These are phyloP conservation scores for Ptychadena robeensis DNA, from an alignment of 2,797 vertebrate genomes.

Conservation along the genomic window DNA sequence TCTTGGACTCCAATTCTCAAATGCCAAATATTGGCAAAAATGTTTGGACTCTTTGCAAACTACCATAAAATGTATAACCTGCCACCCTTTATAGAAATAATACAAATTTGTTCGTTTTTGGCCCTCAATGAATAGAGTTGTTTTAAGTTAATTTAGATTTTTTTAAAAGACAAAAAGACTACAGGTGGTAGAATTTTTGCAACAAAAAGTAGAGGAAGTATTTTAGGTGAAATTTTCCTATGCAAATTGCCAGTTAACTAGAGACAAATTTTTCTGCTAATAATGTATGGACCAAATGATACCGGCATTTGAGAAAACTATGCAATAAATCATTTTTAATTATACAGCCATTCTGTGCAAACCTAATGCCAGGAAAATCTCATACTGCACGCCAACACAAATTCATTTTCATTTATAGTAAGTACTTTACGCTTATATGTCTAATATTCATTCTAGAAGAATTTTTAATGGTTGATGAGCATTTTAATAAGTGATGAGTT, in stretches of 20 bases:
- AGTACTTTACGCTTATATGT: conserved; percentile 59
- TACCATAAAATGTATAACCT: no score
- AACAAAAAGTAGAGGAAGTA: conserved; percentile 17
- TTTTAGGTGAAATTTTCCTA: conserved; percentile 40
- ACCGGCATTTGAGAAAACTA: conserved; percentile 51
- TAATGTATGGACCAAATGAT: conserved; percentile 53
- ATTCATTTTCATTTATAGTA: conserved; percentile 62
- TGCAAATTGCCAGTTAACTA: conserved; percentile 46
- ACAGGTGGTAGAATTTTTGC: conserved; percentile 35
- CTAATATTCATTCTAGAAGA: conserved; percentile 56
- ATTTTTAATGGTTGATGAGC: conserved; percentile 59
- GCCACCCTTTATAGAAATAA: no score
- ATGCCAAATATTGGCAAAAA: no score
- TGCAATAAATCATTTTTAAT: conserved; percentile 61
- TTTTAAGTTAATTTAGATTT: no score
- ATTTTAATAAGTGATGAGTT: conserved; percentile 61
- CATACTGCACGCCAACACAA: conserved; percentile 57
- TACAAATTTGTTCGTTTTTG: no score
- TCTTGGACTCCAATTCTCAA: no score
- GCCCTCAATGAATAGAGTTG: no score
- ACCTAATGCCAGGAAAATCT: conserved; percentile 58
- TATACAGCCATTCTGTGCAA: conserved; percentile 50
- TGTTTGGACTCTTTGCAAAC: no score
- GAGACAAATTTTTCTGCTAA: conserved; percentile 43
- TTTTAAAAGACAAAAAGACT: no score